phyloP scores from a whole-genome alignment of 2,113 vertebrate species.

The Ivindomyrus marchei region DNA sequence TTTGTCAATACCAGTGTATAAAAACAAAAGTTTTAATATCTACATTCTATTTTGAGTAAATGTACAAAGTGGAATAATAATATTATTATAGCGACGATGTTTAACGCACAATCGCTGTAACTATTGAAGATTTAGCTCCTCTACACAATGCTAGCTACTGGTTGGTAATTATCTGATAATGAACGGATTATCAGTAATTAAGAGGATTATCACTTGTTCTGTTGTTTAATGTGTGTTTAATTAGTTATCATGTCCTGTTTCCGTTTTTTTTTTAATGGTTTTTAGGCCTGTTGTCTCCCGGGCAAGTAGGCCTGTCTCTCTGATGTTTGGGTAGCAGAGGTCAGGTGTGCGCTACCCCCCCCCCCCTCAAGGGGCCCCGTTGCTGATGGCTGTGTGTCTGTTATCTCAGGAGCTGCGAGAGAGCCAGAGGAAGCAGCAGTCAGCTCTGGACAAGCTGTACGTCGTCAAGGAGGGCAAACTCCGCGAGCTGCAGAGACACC shows the following conservation, averaged over 20 bases:
- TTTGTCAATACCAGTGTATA: not conserved
- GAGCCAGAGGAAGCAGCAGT: slow-evolving; percentile 77
- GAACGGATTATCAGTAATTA: not conserved
- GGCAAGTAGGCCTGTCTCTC: not conserved
- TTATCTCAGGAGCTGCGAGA: slow-evolving; percentile 75
- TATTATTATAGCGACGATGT: not conserved
- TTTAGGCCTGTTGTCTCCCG: not conserved
- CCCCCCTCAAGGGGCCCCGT: not conserved
- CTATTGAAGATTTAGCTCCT: not conserved
- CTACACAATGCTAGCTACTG: not conserved
- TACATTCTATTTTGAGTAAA: not conserved
- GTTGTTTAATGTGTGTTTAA: not conserved
- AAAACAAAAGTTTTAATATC: not conserved
- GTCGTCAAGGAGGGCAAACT: slow-evolving; percentile 79
- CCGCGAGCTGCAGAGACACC: slow-evolving; percentile 68
- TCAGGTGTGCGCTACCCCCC: not conserved
- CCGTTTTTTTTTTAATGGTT: not conserved
- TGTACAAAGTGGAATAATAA: not conserved
- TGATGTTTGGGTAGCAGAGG: not conserved
- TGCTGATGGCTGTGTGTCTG: slow-evolving; percentile 7
- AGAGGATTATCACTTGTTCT: not conserved
- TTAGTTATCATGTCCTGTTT: not conserved
- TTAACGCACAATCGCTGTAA: not conserved
- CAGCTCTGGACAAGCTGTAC: slow-evolving; percentile 78
- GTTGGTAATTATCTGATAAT: not conserved